Evolutionary conservation across 2,113 vertebrate genomes (phyloP).

Genomic region (Falcunculus frontatus): DNA sequence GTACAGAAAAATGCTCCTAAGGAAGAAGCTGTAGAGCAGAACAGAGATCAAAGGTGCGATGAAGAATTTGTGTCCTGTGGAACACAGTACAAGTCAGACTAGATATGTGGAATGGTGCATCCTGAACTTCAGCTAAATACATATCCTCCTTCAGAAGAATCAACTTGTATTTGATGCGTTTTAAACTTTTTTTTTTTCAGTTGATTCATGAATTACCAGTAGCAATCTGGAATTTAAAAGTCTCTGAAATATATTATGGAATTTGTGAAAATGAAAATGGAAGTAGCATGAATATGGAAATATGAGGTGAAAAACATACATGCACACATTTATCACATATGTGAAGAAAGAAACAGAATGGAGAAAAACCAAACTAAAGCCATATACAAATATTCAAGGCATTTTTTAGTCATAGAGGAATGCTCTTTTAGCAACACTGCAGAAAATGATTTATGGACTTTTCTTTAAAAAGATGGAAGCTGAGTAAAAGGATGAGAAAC

Average conservation of each 20-base stretch:
- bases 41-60: neutral
- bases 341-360: neutral
- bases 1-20: neutral
- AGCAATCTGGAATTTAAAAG: neutral
- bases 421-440: neutral
- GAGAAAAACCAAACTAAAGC: neutral
- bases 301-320: neutral
- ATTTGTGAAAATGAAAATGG: neutral
- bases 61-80: neutral
- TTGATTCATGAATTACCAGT: neutral
- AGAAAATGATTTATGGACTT: neutral
- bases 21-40: neutral
- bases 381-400: neutral
- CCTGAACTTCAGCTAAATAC: neutral
- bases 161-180: neutral
- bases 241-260: neutral
- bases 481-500: neutral
- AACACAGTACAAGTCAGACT: neutral
- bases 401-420: neutral
- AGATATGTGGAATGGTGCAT: rapidly evolving
- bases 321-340: neutral
- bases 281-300: neutral
- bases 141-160: neutral
- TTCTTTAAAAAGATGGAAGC: neutral
- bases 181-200: neutral